Percentiles rank a stretch among this genome's conserved stretches.
These are phyloP conservation scores for Zaprionus lachaisei DNA, from an alignment of 1,140 invertebrate species.

Conservation along the genomic window DNA sequence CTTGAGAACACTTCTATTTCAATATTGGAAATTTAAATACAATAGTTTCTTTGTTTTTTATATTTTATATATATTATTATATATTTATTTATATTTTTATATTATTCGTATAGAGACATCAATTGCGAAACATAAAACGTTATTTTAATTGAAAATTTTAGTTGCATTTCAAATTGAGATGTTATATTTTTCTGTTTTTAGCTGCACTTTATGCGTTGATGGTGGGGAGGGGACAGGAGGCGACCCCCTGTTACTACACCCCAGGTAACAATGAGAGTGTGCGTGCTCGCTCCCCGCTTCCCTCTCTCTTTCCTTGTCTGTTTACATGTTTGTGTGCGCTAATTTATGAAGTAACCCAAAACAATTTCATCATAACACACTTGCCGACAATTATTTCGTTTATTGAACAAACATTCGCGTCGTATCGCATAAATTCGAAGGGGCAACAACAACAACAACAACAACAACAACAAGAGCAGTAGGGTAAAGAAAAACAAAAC, in stretches of 20 bases:
- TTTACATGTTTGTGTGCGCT: slow-evolving; percentile 59
- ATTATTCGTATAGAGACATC: neutral
- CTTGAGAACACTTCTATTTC: too few species aligned
- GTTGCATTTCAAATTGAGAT: neutral
- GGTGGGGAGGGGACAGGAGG: neutral
- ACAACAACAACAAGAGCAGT: slow-evolving; percentile 34
- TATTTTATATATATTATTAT: too few species aligned
- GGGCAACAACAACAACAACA: slow-evolving; percentile 47
- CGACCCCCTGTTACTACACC: neutral
- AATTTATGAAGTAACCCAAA: slow-evolving; percentile 83
- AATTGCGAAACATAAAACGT: neutral
- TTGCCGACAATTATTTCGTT: slow-evolving; percentile 82
- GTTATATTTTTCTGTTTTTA: neutral
- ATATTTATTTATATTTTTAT: too few species aligned
- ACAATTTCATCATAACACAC: slow-evolving; percentile 82
- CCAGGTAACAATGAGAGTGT: neutral
- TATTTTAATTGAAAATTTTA: neutral
- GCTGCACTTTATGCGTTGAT: neutral
- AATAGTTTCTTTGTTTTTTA: too few species aligned
- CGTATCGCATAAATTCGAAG: slow-evolving; percentile 75
- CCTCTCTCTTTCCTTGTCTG: slow-evolving; percentile 1
- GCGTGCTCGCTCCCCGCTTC: neutral
- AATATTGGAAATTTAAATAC: too few species aligned
- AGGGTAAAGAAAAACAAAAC: slow-evolving; percentile 28
- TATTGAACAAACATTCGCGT: slow-evolving; percentile 81